phyloP scores from a whole-genome alignment of 2,797 vertebrate genomes.

The Hydrolagus colliei region DNA sequence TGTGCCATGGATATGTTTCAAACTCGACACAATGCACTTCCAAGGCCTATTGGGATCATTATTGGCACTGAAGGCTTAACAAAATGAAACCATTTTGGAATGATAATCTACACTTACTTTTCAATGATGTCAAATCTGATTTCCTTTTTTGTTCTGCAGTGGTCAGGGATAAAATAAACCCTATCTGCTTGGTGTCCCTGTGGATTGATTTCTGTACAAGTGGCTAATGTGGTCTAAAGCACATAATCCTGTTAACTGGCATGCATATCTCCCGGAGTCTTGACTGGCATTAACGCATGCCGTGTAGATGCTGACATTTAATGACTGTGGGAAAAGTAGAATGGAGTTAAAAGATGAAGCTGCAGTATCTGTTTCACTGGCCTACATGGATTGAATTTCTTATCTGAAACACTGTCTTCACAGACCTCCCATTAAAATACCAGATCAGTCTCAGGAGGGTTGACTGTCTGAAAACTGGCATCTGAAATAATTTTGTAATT shows the following conservation, averaged over 20 bases:
- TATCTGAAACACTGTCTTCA: neutral
- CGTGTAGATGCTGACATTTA: slow-evolving; percentile 11
- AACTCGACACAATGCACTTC: neutral
- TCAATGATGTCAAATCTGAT: too few relatives aligned
- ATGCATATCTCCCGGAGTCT: neutral
- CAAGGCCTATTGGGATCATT: neutral
- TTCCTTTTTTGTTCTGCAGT: neutral
- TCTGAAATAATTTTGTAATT: neutral
- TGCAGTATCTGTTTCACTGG: slow-evolving; percentile 13
- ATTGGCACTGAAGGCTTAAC: neutral
- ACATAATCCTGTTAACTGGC: neutral
- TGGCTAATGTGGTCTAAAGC: neutral
- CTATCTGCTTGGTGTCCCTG: neutral
- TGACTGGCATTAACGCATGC: slow-evolving; percentile 11
- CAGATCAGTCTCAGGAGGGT: neutral
- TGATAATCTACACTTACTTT: slow-evolving; percentile 6
- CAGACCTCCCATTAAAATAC: slow-evolving; percentile 1
- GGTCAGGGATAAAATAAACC: neutral
- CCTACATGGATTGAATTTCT: neutral
- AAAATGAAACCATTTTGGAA: neutral
- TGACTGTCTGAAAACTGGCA: neutral
- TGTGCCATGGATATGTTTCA: neutral
- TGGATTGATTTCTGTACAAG: neutral
- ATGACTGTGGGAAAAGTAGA: slow-evolving; percentile 28
- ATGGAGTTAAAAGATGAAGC: slow-evolving; percentile 19